A percentile compares a stretch with the other conserved stretches of the same genome.
phyloP scores from a whole-genome alignment of 2,113 vertebrate species.

The Passer montanus region DNA sequence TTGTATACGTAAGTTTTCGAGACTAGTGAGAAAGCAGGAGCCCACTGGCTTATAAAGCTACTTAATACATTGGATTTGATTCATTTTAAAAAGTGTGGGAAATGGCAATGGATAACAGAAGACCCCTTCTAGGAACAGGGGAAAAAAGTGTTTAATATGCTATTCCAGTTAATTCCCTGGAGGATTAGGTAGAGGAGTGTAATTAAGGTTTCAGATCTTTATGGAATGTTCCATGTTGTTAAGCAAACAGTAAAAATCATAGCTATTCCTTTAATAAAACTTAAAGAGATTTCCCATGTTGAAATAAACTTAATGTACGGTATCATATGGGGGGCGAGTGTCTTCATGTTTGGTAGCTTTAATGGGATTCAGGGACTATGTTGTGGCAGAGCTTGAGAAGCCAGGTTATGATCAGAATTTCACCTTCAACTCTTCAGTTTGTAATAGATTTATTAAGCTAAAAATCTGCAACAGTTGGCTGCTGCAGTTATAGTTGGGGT shows the following conservation, averaged over 20 bases:
- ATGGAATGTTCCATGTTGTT: constrained; percentile 41
- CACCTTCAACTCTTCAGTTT: neutral
- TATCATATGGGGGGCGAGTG: neutral
- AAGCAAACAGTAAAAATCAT: constrained; percentile 56
- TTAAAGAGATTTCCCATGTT: neutral
- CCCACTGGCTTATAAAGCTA: neutral
- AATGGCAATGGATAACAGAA: neutral
- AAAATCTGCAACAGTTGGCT: neutral
- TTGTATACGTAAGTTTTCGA: neutral
- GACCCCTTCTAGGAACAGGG: neutral
- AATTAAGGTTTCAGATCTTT: constrained; percentile 32
- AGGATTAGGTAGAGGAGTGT: neutral
- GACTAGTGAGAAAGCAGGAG: neutral
- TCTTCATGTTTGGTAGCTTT: constrained; percentile 23
- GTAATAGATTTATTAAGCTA: neutral
- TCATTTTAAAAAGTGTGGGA: neutral
- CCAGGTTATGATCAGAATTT: neutral
- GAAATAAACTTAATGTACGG: constrained; percentile 40
- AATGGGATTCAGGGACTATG: neutral
- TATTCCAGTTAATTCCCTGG: neutral
- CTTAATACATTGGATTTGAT: neutral
- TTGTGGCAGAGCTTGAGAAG: neutral
- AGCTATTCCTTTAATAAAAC: constrained; percentile 17
- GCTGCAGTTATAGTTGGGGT: neutral
- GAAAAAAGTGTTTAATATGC: neutral